Evolutionary conservation across 2,888 invertebrate genomes (phyloP).

Genomic region (Lumbricus terrestris): DNA sequence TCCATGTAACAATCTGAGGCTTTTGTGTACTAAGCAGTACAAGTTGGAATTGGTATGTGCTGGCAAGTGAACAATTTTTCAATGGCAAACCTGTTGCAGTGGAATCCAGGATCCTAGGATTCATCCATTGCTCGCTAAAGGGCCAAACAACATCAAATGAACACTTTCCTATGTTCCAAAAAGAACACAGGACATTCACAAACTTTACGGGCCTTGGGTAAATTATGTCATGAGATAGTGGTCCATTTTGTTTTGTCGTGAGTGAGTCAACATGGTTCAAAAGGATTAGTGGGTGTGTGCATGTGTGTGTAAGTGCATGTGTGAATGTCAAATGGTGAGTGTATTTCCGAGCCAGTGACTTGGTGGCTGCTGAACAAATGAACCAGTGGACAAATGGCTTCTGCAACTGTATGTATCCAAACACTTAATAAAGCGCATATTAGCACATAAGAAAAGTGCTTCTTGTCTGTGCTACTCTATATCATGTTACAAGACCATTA

Average conservation of each 20-base stretch:
- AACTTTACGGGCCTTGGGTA: background rate
- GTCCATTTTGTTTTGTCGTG: background rate
- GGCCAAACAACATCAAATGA: background rate
- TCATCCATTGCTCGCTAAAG: background rate
- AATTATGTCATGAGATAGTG: background rate
- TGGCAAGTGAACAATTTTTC: background rate
- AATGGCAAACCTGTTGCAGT: background rate
- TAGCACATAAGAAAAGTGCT: too few relatives aligned
- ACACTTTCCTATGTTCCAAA: background rate
- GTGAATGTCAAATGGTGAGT: background rate
- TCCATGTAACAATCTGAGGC: too few relatives aligned
- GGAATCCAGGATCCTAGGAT: background rate
- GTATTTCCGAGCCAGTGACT: background rate
- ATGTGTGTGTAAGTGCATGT: too few relatives aligned
- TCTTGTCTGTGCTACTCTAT: too few relatives aligned
- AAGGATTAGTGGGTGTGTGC: background rate
- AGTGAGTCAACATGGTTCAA: background rate
- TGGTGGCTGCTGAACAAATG: too few relatives aligned
- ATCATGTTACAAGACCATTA: too few relatives aligned
- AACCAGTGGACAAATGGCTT: too few relatives aligned
- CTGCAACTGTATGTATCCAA: too few relatives aligned
- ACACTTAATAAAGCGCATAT: too few relatives aligned
- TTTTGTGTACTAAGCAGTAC: slow-evolving; percentile 3
- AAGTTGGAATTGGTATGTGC: background rate
- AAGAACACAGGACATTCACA: background rate